Base-by-base conservation (phyloP, 2,888 invertebrate genomes). In the Asteroscopus sphinx region DNA sequence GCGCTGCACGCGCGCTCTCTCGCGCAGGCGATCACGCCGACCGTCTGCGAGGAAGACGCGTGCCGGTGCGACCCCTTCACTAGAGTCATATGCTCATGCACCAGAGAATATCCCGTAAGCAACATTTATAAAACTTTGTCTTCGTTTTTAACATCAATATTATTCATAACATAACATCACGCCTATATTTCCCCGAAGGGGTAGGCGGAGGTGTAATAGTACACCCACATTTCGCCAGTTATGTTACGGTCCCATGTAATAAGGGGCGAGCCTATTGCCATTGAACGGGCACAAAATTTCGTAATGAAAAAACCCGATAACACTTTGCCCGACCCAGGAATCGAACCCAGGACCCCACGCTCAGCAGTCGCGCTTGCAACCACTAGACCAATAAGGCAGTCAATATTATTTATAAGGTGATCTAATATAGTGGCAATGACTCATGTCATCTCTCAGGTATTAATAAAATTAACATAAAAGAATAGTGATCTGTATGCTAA, bases 1-100 rank as follows among this genome's bases (percentile, higher is more conserved):
- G 84, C 82, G 82, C 82, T 91, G 72, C 76, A 70, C 55, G 87
- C 82, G 76, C 81, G 73, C 53, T 69, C 79, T 36, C 66, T 81
- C 28, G 87, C 88, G 74, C 90, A 89, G 76, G 71, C 81, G 16
- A 57, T 73, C 60, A 80, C 83, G 51, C 93, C 91, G 42, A 93
- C 91, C 47, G 79, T 93, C 56, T 95, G 95, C 85, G 89, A 95
- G 67, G 94, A 95, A 70, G 89, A 94, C 40, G 92, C 93, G 41
- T 96, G 95, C 79, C 91, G 87, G 58, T 96, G 95, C 84, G 95
- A 95, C 82, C 83, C 93, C 37, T 95, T 95, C 79, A 95, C 95
- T 32, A 90, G 94, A 63, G 91, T 95, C 70, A 94, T 94, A 79
- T 96, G 95, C 86, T 92, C 92, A 78, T 96, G 95, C 86, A 93